Evolutionary conservation across 64 coral and sea anemone genomes (phyloP), one percentile per base, ranked within the genome.

Genomic region (Porites lutea): DNA sequence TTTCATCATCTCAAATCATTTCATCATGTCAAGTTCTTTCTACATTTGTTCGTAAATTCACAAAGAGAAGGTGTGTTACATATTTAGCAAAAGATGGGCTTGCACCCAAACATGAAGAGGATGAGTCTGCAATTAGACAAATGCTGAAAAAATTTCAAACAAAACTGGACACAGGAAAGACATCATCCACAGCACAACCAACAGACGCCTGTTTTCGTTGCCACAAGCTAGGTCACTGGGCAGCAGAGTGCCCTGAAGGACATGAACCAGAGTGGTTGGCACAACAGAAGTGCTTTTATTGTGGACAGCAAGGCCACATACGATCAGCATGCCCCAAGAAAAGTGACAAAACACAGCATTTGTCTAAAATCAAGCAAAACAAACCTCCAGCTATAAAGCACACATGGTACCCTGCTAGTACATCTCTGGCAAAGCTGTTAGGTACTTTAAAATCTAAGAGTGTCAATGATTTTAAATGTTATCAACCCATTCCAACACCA

Each of bases 41-140:
- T 44, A n/a, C 85, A 27, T 87, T 87, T 86, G 83, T 87, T 37
- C 68, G 69, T 27, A 90, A 80, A 52, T 90, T 90, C 80, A 37
- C 59, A 50, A 80, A 79, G 13, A 16, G 75, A 4, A 65, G 88
- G n/a, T 90, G 75, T 80, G 88, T 79, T 37, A 53, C 64, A 23
- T 90, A 79, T 4, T 20, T 90, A 27, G 76, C 75, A 0, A 71
- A 71, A 5, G 88, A 90, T 71, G 77, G 77, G 6, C 76, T 90
- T n/a, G 9, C 60, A 53, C 88, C 89, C 3, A 2, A 23, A 19
- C 48, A 59, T 90, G 62, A 90, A 4, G 45, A 72, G 9, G 71
- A 88, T 75, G 49, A 90, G 18, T 59, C 78, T 18, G 89, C 89
- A 6, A 58, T 90, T 27, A 53, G 78, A 8, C 61, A 90, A 82